Conservation (phyloP, 2,888 invertebrate genomes). For the Spisula solida region DNA sequence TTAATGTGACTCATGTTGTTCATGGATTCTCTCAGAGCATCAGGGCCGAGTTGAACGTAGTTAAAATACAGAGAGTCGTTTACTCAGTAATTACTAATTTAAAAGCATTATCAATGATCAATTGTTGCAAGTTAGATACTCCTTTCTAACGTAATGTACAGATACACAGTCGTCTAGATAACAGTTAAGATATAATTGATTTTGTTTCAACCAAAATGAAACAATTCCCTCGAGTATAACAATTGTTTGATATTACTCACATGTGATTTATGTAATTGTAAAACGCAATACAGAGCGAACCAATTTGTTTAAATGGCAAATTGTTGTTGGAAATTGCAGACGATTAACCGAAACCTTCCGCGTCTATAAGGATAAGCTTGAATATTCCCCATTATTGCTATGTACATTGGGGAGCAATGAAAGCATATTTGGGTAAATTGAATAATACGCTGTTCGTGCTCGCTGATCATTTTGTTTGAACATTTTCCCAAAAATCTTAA, state of each 20-base stretch:
- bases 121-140: neutral
- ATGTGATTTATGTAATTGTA: slow-evolving; percentile 28
- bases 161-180: neutral
- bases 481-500: neutral
- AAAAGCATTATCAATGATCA: neutral
- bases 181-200: slow-evolving; percentile 24
- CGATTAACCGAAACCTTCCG: neutral
- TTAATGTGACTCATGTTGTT: no score
- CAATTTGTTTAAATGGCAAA: slow-evolving; percentile 28
- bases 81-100: neutral
- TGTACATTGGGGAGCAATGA: neutral
- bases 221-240: neutral
- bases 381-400: neutral
- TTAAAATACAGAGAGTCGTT: neutral
- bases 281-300: slow-evolving; percentile 18
- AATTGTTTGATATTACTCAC: slow-evolving; percentile 4
- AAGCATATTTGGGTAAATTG: slow-evolving; percentile 10
- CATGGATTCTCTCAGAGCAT: no score
- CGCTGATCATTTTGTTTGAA: neutral
- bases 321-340: neutral
- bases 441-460: neutral
- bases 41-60: neutral
- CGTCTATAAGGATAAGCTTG: neutral
- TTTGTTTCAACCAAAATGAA: slow-evolving; percentile 22
- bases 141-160: neutral